Base-by-base conservation (phyloP, 2,113 vertebrate genomes). In the Rhombomys opimus region DNA sequence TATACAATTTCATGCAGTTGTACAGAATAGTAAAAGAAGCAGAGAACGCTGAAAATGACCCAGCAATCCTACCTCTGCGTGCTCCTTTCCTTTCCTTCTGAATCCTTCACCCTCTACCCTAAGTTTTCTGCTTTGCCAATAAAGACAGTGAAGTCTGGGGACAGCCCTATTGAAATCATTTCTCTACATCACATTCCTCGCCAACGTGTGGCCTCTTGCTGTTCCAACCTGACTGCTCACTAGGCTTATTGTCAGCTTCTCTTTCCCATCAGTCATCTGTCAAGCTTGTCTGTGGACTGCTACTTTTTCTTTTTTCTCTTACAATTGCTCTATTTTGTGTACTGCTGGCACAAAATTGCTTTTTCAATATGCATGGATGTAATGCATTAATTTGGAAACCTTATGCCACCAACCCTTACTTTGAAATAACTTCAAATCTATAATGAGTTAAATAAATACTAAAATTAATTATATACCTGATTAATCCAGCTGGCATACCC, bases 371-470 rank as follows among this genome's bases (percentile, higher is more conserved):
- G 25, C 73, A 70, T 93, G 77, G 54, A 52, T n/a, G 30, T 23
- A 80, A 32, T 72, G n/a, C 13, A 23, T 46, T 72, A 59, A 46
- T 65, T 90, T 91, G 57, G 2, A 88, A 93, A 91, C 88, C 2
- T n/a, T 65, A 77, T 20, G 13, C n/a, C 84, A 32, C 35, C 54
- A 67, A 57, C 14, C 11, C 23, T 91, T 70, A 72, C n/a, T 93
- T 59, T 91, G 75, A 89, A 89, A 70, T 23, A 73, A 50, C 35
- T 72, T 65, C 70, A 50, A 73, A 73, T 59, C 32, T 50, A 65
- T 27, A 84, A 50, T 95, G 67, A 94, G 20, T 52, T 86, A 22
- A 89, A 94, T 5, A 77, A 91, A 91, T 23, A 80, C 5, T 80
- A 67, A 93, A 88, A 46, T 35, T 72, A 94, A 78, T 32, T 54